Percentiles rank a stretch among this genome's conserved stretches.
Conservation (phyloP, 2,797 vertebrate species). For the Scarus forsteni region DNA sequence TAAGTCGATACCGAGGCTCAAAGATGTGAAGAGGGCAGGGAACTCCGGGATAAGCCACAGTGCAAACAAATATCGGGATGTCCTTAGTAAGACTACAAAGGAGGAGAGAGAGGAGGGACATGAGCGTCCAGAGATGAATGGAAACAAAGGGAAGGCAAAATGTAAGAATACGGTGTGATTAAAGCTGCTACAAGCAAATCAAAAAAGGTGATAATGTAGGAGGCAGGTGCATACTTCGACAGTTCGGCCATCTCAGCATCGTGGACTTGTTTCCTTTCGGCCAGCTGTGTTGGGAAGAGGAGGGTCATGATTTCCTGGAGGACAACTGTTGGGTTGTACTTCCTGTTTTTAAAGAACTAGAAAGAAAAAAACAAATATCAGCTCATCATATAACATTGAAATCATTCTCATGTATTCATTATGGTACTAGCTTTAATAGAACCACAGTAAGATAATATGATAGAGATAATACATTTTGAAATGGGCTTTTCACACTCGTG, state of each 20-base stretch:
- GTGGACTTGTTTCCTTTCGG: conserved; percentile 88
- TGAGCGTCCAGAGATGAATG: background rate
- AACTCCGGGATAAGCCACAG: conserved; percentile 90
- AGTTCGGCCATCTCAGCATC: conserved; percentile 90
- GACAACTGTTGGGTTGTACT: conserved; percentile 86
- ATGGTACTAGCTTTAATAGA: background rate
- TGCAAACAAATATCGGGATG: conserved; percentile 94
- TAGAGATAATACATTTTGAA: too few species aligned
- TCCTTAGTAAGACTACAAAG: conserved; percentile 87
- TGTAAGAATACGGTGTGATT: accelerated
- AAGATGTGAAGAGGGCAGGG: conserved; percentile 93
- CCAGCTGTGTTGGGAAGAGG: conserved; percentile 86
- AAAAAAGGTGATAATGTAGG: background rate
- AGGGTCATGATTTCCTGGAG: conserved; percentile 87
- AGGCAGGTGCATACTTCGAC: conserved; percentile 86
- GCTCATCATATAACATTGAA: background rate
- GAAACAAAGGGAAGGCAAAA: background rate
- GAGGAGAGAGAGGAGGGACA: background rate
- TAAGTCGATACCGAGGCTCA: conserved; percentile 93
- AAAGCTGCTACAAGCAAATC: background rate
- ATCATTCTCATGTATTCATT: too few species aligned
- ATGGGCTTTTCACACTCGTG: too few species aligned
- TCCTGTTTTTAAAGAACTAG: conserved; percentile 90
- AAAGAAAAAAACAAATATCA: conserved; percentile 28
- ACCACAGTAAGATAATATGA: too few species aligned